These are phyloP conservation scores for Pseudopodoces humilis DNA, from an alignment of 2,113 vertebrate species.

Conservation along the genomic window DNA sequence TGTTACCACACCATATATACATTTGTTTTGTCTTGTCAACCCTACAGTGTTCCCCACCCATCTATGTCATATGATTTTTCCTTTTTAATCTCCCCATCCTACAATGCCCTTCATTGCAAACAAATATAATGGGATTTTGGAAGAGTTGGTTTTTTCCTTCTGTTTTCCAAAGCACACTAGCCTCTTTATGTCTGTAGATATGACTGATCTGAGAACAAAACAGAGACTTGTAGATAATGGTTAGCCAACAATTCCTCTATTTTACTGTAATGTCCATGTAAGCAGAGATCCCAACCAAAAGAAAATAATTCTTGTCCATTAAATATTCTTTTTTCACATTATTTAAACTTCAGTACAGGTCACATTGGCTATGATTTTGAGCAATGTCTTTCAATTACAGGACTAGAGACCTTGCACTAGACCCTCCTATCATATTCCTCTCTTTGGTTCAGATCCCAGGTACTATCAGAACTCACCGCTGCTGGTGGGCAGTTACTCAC, in stretches of 20 bases:
- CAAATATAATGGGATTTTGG: not conserved
- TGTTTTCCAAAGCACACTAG: not conserved
- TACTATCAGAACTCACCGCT: not conserved
- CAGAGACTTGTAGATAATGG: rapidly evolving
- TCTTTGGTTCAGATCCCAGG: not conserved
- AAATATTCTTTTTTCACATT: not conserved
- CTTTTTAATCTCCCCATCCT: not conserved
- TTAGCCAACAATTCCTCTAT: not conserved
- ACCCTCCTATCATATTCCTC: not conserved
- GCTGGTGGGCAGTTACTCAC: rapidly evolving
- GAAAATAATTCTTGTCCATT: not conserved
- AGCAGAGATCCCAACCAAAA: not conserved
- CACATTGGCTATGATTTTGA: not conserved
- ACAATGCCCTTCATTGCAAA: not conserved
- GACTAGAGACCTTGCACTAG: not conserved
- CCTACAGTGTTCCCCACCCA: not conserved
- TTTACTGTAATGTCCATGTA: not conserved
- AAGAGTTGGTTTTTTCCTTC: not conserved
- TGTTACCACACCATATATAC: not conserved
- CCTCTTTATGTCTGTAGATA: not conserved
- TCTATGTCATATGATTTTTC: rapidly evolving
- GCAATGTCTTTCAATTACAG: not conserved
- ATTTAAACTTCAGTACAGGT: not conserved
- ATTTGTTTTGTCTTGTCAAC: not conserved
- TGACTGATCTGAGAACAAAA: not conserved